Evolutionary conservation across 1,140 invertebrate genomes (phyloP), one percentile per base, ranked within the genome.

Genomic region (Dreissena rostriformis): DNA sequence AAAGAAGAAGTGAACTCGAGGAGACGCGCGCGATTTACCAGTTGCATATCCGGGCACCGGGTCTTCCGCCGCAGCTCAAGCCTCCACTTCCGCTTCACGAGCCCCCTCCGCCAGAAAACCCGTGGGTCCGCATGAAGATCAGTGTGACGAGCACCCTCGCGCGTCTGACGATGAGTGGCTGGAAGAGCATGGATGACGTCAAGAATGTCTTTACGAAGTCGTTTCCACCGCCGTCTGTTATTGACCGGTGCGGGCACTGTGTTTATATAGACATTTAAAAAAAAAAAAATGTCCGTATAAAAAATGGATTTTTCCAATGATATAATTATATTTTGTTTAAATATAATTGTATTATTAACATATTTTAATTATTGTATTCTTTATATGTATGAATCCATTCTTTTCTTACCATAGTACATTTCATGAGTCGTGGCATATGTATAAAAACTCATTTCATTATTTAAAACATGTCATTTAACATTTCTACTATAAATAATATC

Each of bases 11-110:
- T 57, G 94, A 94, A 68, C 66, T 94, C 15, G 82, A 89, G 24
- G 89, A 92, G 22, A 94, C 93, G 80, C 83, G 88, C 55, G 70
- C 88, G 24, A 49, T 89, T 0, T 94, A 94, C 80, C 73, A 91
- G 29, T 93, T 92, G 65, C 76, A 53, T 8, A 88, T 91, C 61
- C 90, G 92, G 24, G 88, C 90, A 6, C 85, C 91, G 14, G 90
- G 88, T 14, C 88, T 92, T 4, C 94, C 94, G 5, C 88, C 89
- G 17, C 94, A 94, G 92, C 93, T 94, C 82, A 89, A 79, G 51
- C 26, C 17, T 14, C 28, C 17, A 19, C 61, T 79, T n/a, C 76
- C 71, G 29, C 6, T 22, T 5, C 68, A 78, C n/a, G 68, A 78
- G 26, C 26, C n/a, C 0, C 73, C 26, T 24, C 71, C 76, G 1